Base-by-base conservation (phyloP, 2,888 invertebrate genomes). In the Mythimna albipuncta region DNA sequence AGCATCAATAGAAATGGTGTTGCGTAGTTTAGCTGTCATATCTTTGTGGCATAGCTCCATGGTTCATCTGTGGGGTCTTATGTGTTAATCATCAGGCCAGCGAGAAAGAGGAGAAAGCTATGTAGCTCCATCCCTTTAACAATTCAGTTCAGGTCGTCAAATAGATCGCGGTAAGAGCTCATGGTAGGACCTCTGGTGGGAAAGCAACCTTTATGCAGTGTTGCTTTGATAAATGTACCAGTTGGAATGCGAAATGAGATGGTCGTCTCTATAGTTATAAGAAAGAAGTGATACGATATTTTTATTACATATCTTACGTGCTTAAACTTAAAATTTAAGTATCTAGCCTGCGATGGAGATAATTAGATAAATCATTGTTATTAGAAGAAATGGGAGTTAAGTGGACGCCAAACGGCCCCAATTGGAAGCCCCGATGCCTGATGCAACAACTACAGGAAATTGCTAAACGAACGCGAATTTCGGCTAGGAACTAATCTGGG, bases 381-480 rank as follows among this genome's bases (percentile, higher is more conserved):
- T 63, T 44, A 26, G 0, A 11, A 26, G 21, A 58, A 41, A 61
- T n/a, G 1, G 4, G 6, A 54, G 10, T 19, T 6, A 64, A 65
- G 0, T 26, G 6, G 6, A 58, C 16, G 35, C 11, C 4, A 19
- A 26, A 26, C 5, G 21, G 16, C 9, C 13, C 6, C 35, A 52
- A 52, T 64, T 64, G 1, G 58, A 11, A 63, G 41, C 10, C 13
- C 11, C 11, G 6, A 21, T 41, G 13, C 3, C 38, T 47, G 65
- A 61, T 66, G 66, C 61, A 75, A 74, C 7, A 54, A 54, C 10
- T 61, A 21, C 1, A 41, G 54, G 21, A 62, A 61, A 61, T 74
- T 26, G 10, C 35, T 74, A 2, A 13, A 50, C 7, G 35, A 35
- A 57, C 3, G 10, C 26, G 13, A 50, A 32, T 32, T 52, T 26